phyloP scores from a whole-genome alignment of 2,113 vertebrate genomes.

The Carassius gibelio region DNA sequence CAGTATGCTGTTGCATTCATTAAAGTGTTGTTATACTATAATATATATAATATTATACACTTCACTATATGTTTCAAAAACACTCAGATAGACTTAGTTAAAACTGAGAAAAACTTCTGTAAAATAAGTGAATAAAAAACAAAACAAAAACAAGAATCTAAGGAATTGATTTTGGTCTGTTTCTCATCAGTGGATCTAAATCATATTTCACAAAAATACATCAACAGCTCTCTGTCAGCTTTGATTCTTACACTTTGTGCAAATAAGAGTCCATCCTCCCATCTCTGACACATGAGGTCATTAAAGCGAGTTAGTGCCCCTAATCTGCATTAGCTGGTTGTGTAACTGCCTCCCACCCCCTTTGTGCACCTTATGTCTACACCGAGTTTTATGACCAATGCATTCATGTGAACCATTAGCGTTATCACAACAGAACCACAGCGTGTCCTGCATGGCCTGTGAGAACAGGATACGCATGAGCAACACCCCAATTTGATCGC shows the following conservation, averaged over 20 bases:
- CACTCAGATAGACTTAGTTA: no score
- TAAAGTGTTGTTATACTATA: no score
- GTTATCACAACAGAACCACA: constrained; percentile 63
- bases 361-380: constrained; percentile 23
- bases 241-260: constrained; percentile 8
- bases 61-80: no score
- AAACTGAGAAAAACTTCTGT: background rate
- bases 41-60: no score
- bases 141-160: background rate
- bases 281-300: constrained; percentile 43
- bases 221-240: constrained; percentile 18
- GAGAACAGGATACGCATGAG: constrained; percentile 42
- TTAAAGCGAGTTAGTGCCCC: constrained; percentile 63
- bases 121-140: background rate
- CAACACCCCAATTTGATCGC: constrained; percentile 45
- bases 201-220: background rate
- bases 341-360: constrained; percentile 59
- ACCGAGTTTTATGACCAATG: constrained; percentile 34
- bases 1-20: no score
- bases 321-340: constrained; percentile 70
- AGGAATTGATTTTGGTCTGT: background rate
- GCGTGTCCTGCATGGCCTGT: constrained; percentile 52
- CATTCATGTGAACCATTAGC: constrained; percentile 62
- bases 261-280: constrained; percentile 38
- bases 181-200: background rate